Evolutionary conservation across 2,113 vertebrate genomes (phyloP).

Genomic region (Myotis davidii): DNA sequence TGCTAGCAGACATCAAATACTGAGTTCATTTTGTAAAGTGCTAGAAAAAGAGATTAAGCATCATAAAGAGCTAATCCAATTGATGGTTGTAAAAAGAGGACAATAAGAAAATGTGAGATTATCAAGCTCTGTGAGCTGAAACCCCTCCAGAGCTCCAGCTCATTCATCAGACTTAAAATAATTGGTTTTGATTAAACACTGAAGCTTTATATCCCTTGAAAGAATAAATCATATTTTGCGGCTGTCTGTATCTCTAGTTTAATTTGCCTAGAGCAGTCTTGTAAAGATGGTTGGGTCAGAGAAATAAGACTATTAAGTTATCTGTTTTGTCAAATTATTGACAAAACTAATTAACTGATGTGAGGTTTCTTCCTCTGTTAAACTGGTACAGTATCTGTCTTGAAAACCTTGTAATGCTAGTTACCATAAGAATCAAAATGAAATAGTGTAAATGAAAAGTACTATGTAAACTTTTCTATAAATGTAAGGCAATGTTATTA

Average conservation of each 20-base stretch:
- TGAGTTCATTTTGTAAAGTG: constrained; percentile 39
- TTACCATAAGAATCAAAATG: constrained; percentile 42
- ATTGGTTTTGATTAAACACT: constrained; percentile 28
- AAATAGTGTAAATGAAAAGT: constrained; percentile 26
- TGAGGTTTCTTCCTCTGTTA: constrained; percentile 12
- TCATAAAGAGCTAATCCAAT: constrained; percentile 4
- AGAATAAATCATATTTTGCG: constrained; percentile 2
- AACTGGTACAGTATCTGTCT: background rate
- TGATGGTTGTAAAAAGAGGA: background rate
- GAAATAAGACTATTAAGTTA: constrained; percentile 11
- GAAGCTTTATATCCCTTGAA: constrained; percentile 5
- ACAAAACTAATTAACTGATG: constrained; percentile 33
- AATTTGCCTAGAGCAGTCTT: background rate
- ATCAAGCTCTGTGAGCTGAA: background rate
- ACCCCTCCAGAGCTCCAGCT: constrained; percentile 28
- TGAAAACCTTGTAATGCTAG: constrained; percentile 14
- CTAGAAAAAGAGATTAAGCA: constrained; percentile 4
- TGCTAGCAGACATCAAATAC: constrained; percentile 35
- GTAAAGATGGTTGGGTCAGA: background rate
- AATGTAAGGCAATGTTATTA: constrained; percentile 37
- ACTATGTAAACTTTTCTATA: background rate
- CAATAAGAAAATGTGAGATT: constrained; percentile 15
- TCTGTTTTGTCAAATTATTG: constrained; percentile 37
- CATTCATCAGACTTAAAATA: constrained; percentile 30
- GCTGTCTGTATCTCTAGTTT: background rate